Evolutionary conservation across 2,113 vertebrate genomes (phyloP).

Genomic region (Tauraco erythrolophus): DNA sequence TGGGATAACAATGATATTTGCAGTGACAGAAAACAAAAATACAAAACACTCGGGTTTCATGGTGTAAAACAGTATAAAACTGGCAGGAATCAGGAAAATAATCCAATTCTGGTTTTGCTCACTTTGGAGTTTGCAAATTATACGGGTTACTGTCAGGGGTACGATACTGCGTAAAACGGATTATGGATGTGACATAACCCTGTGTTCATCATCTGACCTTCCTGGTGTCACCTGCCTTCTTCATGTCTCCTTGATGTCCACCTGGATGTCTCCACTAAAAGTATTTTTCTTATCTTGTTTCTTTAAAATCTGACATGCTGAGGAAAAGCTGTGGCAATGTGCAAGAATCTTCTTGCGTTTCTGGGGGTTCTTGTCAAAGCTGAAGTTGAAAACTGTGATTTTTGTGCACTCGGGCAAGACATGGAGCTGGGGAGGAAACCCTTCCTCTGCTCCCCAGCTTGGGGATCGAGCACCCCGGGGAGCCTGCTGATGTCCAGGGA

Average conservation of each 20-base stretch:
- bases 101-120: background rate
- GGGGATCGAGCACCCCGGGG: too few relatives aligned
- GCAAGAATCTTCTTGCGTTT: background rate
- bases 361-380: background rate
- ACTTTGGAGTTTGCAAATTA: background rate
- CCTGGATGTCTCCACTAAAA: background rate
- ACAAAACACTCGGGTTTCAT: background rate
- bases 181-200: background rate
- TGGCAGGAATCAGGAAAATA: background rate
- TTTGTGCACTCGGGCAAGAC: background rate
- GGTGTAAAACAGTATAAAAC: background rate
- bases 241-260: background rate
- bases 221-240: background rate
- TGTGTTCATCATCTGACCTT: background rate
- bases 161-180: background rate
- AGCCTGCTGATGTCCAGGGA: background rate
- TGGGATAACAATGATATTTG: background rate
- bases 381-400: background rate
- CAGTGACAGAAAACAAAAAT: background rate
- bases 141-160: background rate
- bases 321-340: background rate
- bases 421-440: too few relatives aligned
- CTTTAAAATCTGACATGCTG: background rate
- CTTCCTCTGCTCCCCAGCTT: background rate
- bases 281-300: background rate